Percentiles rank a stretch among this genome's conserved stretches.
Conservation (phyloP, 2,888 invertebrate species). For the Caenorhabditis plicata region DNA sequence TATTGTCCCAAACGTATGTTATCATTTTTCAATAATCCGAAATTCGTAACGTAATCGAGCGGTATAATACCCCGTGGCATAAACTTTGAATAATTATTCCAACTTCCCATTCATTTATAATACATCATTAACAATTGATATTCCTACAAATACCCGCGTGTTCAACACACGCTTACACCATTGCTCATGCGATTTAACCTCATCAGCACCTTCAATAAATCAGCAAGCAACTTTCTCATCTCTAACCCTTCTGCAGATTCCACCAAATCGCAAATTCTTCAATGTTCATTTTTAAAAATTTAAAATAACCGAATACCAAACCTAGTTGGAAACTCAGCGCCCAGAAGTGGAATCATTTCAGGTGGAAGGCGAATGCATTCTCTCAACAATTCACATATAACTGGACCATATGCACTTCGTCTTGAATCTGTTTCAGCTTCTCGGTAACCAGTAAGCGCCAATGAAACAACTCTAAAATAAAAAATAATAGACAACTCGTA, state of each 20-base stretch:
- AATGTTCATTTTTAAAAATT: not conserved
- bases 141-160: no score
- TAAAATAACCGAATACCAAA: not conserved
- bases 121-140: no score
- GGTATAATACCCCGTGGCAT: no score
- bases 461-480: conserved; percentile 35
- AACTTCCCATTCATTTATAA: no score
- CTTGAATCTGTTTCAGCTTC: conserved; percentile 34
- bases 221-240: conserved; percentile 26
- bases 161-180: no score
- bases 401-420: conserved; percentile 36
- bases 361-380: conserved; percentile 35
- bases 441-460: conserved; percentile 33
- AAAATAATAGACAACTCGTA: not conserved
- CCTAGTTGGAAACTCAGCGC: conserved; percentile 34
- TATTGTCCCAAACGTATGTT: no score
- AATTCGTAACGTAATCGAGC: no score
- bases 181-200: no score
- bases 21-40: no score
- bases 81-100: no score
- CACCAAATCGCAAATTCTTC: conserved; percentile 40
- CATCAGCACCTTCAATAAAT: conserved; percentile 15
- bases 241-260: conserved; percentile 37
- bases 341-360: conserved; percentile 32
- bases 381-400: conserved; percentile 36